phyloP scores from a whole-genome alignment of 2,888 invertebrate species.

The Steinernema carpocapsae region DNA sequence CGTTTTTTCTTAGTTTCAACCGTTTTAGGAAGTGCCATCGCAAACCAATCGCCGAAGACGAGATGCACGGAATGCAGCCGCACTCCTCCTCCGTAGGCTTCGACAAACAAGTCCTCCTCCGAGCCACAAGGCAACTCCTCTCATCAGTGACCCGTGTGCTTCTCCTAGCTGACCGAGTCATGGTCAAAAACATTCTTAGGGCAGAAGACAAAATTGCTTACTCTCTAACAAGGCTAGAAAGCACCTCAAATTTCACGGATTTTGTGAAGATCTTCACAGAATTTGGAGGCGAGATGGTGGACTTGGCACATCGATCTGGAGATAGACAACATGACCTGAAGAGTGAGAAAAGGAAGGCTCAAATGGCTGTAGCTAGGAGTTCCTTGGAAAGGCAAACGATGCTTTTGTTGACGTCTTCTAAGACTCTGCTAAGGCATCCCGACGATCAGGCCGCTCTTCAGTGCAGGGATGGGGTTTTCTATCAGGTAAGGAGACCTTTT shows the following conservation, averaged over 20 bases:
- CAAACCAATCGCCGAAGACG: conserved; percentile 22
- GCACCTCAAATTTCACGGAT: conserved; percentile 78
- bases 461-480: conserved; percentile 95
- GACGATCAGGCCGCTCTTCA: conserved; percentile 89
- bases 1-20: no score
- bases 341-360: conserved; percentile 90
- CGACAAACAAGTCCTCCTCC: conserved; percentile 75
- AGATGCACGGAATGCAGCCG: conserved; percentile 19
- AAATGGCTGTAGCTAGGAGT: conserved; percentile 91
- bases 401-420: conserved; percentile 93
- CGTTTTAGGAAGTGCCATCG: conserved; percentile 15
- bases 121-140: conserved; percentile 88
- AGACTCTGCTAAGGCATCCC: conserved; percentile 92
- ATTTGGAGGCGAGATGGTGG: conserved; percentile 98
- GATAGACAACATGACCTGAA: conserved; percentile 75
- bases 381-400: conserved; percentile 80
- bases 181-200: conserved; percentile 90
- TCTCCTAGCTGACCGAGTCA: conserved; percentile 92
- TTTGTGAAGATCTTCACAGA: conserved; percentile 98
- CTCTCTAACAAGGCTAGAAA: conserved; percentile 72
- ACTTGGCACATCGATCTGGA: conserved; percentile 84
- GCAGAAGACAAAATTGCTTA: conserved; percentile 84
- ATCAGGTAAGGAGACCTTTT: conserved; percentile 69
- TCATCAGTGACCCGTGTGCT: conserved; percentile 93
- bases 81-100: conserved; percentile 38